Conservation (phyloP, 1,140 invertebrate genomes). For the Metopolophium dirhodum region DNA sequence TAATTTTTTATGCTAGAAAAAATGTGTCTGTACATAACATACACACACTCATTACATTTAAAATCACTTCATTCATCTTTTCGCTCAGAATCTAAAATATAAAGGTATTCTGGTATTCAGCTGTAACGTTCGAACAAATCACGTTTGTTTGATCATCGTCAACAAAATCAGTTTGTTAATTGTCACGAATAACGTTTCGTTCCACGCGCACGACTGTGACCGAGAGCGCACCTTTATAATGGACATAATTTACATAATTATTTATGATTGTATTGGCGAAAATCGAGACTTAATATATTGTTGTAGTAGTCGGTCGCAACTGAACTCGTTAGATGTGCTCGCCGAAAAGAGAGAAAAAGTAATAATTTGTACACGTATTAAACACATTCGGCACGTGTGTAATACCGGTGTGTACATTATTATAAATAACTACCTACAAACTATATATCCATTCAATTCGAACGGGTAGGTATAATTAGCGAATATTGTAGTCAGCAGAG, state of each 20-base stretch:
- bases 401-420: not conserved
- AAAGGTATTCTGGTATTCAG: not conserved
- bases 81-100: no score
- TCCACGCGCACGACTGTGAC: not conserved
- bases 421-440: slow-evolving; percentile 9
- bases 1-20: no score
- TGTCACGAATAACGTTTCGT: not conserved
- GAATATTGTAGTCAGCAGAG: not conserved
- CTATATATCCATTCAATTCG: not conserved
- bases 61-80: no score
- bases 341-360: not conserved
- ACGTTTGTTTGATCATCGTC: not conserved
- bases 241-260: not conserved
- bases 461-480: not conserved
- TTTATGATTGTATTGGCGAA: not conserved
- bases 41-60: no score
- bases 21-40: no score
- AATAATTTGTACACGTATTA: not conserved
- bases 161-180: slow-evolving; percentile 15
- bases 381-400: not conserved
- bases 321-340: not conserved
- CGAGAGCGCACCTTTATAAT: not conserved
- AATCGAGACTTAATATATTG: not conserved
- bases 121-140: not conserved
- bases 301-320: not conserved